Conservation (phyloP, 2,797 vertebrate genomes). For the Neomorphus geoffroyi region DNA sequence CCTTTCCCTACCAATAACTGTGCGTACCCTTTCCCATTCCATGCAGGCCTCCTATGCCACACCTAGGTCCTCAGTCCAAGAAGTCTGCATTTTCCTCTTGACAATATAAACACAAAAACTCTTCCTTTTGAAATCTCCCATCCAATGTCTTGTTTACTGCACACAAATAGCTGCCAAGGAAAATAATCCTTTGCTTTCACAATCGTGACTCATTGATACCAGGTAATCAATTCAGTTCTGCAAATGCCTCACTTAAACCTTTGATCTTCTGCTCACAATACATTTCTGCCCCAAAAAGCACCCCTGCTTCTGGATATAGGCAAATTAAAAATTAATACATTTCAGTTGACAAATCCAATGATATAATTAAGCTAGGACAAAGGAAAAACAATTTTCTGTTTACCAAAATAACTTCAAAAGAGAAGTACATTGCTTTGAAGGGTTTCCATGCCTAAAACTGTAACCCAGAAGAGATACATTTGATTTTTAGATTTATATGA, state of each 20-base stretch:
- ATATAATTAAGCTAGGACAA: conserved; percentile 22
- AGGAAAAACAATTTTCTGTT: neutral
- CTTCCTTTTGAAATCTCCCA: neutral
- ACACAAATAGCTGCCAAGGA: conserved; percentile 42
- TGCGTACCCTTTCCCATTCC: accelerated
- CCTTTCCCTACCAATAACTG: neutral
- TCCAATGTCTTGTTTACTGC: neutral
- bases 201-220: neutral
- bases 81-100: neutral
- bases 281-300: conserved; percentile 14
- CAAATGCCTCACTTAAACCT: neutral
- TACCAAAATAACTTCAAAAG: conserved; percentile 21
- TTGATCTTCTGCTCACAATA: conserved; percentile 31
- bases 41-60: neutral
- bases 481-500: neutral
- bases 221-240: neutral
- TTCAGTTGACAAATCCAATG: conserved; percentile 39
- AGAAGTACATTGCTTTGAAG: neutral
- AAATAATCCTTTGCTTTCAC: conserved; percentile 34
- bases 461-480: neutral
- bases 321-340: conserved; percentile 14
- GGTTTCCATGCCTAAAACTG: neutral
- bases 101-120: conserved; percentile 1
- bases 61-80: neutral
- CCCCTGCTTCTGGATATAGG: neutral